Conservation (phyloP, 2,113 vertebrate genomes). For the Cheilinus undulatus region DNA sequence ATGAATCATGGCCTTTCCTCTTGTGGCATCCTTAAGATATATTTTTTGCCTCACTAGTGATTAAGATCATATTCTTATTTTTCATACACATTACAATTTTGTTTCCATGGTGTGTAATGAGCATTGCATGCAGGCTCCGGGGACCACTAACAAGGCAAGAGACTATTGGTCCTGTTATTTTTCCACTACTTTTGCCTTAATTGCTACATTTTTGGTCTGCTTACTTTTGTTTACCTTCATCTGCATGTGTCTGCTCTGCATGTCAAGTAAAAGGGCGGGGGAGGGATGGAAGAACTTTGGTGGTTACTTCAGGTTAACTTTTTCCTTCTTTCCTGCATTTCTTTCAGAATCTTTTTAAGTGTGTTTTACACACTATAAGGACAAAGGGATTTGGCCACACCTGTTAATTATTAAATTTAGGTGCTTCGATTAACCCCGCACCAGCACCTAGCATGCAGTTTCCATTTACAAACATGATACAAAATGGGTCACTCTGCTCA, state of each 20-base stretch:
- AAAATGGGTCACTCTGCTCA: too few species aligned
- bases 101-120: slow-evolving; percentile 26
- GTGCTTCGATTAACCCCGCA: too few species aligned
- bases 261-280: not conserved
- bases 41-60: slow-evolving; percentile 4
- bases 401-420: too few species aligned
- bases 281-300: not conserved
- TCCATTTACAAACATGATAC: too few species aligned
- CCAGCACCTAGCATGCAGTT: too few species aligned
- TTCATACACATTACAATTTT: slow-evolving; percentile 11
- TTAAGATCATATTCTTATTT: slow-evolving; percentile 30
- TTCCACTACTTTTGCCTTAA: slow-evolving; percentile 15
- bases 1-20: slow-evolving; percentile 12
- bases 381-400: too few species aligned
- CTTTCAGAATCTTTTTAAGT: not conserved
- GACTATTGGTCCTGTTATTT: slow-evolving; percentile 12
- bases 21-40: slow-evolving; percentile 1
- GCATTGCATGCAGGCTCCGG: slow-evolving; percentile 13
- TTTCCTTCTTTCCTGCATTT: not conserved
- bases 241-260: not conserved
- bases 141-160: slow-evolving; percentile 25
- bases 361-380: slow-evolving; percentile 1
- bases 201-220: slow-evolving; percentile 33
- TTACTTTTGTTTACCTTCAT: slow-evolving; percentile 26
- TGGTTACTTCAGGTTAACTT: slow-evolving; percentile 1